Evolutionary conservation across 2,888 invertebrate genomes (phyloP).

Genomic region (Drosophila fungiperda): DNA sequence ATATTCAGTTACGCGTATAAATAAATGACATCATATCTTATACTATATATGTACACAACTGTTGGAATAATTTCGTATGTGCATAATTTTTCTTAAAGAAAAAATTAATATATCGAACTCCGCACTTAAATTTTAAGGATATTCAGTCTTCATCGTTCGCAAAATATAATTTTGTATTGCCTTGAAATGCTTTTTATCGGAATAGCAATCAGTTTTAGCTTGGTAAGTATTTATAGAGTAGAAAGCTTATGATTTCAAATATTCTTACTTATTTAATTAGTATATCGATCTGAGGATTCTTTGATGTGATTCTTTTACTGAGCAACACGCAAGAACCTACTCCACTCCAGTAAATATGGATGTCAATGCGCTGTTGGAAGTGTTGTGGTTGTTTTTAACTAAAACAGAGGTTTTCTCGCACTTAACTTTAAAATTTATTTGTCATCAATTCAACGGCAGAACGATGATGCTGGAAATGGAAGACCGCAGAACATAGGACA

Average conservation of each 20-base stretch:
- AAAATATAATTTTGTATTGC: too few relatives aligned
- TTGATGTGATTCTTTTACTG: slow-evolving; percentile 14
- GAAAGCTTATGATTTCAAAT: too few relatives aligned
- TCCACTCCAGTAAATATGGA: slow-evolving; percentile 9
- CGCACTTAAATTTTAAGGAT: too few relatives aligned
- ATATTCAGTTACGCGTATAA: too few relatives aligned
- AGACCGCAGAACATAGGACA: accelerated
- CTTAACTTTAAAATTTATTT: neutral
- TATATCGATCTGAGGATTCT: neutral
- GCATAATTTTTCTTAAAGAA: too few relatives aligned
- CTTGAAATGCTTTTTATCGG: neutral
- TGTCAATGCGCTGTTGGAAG: neutral
- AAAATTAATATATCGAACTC: too few relatives aligned
- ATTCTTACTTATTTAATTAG: neutral
- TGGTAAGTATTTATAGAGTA: neutral
- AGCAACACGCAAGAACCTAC: neutral
- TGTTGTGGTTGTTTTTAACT: neutral
- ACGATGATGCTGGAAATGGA: neutral
- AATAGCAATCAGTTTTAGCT: neutral
- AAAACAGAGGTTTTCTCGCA: neutral
- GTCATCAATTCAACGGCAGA: neutral
- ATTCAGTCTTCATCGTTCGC: too few relatives aligned
- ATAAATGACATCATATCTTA: too few relatives aligned
- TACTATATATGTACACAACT: too few relatives aligned
- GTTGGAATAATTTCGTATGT: too few relatives aligned